Evolutionary conservation across 37 sponge, comb jelly and placozoan species (phyloP).

Genomic region (Crambe crambe): DNA sequence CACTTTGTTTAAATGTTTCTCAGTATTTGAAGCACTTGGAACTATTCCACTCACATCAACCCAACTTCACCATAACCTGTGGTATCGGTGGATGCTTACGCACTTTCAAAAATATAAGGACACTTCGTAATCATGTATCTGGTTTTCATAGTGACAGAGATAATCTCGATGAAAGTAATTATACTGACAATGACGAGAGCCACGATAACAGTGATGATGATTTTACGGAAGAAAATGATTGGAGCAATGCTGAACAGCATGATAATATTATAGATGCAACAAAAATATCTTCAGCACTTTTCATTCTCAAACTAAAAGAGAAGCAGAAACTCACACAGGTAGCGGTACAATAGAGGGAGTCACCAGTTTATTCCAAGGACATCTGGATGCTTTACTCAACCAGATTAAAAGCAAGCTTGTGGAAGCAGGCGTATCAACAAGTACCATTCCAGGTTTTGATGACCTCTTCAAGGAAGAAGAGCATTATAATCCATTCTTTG

Average conservation of each 20-base stretch:
- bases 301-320: conserved; percentile 22
- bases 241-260: neutral
- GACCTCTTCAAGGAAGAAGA: neutral
- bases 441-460: neutral
- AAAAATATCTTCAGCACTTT: conserved; percentile 4
- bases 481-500: neutral
- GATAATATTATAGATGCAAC: neutral
- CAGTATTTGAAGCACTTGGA: no score
- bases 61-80: no score
- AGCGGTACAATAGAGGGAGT: neutral
- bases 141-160: neutral
- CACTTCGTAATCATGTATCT: conserved; percentile 34
- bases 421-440: neutral
- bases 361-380: neutral
- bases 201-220: neutral
- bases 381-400: neutral
- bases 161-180: neutral
- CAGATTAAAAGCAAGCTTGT: neutral
- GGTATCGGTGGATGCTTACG: conserved; percentile 33
- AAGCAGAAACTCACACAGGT: neutral
- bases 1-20: no score
- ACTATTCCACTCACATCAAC: no score
- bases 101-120: conserved; percentile 8
- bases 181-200: neutral
- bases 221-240: neutral